A percentile compares a stretch with the other conserved stretches of the same genome.
These are phyloP conservation scores for Quadroppia sp. DNA, from an alignment of 2,888 invertebrate species.

Conservation along the genomic window DNA sequence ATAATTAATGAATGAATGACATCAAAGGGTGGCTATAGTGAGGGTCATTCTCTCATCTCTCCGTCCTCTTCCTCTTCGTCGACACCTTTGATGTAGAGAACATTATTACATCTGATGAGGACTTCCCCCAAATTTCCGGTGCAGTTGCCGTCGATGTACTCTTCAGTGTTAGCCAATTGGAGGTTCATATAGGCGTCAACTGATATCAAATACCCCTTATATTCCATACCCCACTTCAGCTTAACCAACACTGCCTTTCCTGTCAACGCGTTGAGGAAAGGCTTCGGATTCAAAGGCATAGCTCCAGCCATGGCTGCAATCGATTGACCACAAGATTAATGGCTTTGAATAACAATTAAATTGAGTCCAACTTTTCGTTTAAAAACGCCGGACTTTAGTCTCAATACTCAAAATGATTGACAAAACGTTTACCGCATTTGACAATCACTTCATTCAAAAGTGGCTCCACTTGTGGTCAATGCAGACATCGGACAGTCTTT, in stretches of 20 bases:
- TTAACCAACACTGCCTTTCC: conserved; percentile 97
- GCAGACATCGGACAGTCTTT: no score
- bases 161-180: conserved; percentile 95
- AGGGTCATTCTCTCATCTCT: conserved; percentile 76
- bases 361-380: no score
- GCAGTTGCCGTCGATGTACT: conserved; percentile 84
- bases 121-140: conserved; percentile 96
- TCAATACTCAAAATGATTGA: no score
- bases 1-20: no score
- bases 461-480: not conserved
- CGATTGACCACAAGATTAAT: no score
- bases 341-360: no score
- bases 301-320: conserved; percentile 18
- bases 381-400: not conserved
- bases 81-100: conserved; percentile 86
- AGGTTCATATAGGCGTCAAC: conserved; percentile 99
- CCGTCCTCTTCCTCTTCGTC: conserved; percentile 97
- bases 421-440: no score
- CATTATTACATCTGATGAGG: conserved; percentile 84
- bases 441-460: not conserved
- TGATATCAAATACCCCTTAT: conserved; percentile 95
- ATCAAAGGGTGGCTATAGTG: no score
- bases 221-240: conserved; percentile 99
- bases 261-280: conserved; percentile 94
- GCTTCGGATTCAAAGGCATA: conserved; percentile 98